Conservation (phyloP, 2,797 vertebrate genomes). For the Spea hammondii region DNA sequence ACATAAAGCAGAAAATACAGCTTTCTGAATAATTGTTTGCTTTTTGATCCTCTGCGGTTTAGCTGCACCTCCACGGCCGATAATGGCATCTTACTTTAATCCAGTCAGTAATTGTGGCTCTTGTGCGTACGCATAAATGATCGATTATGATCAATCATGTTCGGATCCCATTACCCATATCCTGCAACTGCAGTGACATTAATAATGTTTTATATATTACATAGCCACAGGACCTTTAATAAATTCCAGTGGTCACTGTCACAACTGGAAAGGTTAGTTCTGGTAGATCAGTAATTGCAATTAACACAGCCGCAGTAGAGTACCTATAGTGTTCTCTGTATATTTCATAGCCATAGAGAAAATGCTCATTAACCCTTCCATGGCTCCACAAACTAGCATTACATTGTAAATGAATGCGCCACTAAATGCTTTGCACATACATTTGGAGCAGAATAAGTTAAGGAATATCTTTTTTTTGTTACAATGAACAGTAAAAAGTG, state of each 20-base stretch:
- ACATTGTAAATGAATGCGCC: too few species aligned
- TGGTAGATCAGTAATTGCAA: neutral
- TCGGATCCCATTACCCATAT: neutral
- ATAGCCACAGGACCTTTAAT: neutral
- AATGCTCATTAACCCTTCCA: neutral
- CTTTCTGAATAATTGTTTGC: too few species aligned
- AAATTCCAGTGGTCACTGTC: slow-evolving; percentile 6
- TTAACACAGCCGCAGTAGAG: neutral
- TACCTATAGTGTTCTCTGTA: neutral
- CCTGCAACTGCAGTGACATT: neutral
- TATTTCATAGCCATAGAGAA: neutral
- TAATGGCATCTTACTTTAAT: neutral
- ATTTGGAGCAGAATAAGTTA: too few species aligned
- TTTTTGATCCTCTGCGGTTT: neutral
- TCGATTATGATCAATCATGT: neutral
- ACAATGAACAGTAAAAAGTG: too few species aligned
- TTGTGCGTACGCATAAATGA: neutral
- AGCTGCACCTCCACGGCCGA: neutral
- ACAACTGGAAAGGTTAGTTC: neutral
- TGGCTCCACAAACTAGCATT: neutral
- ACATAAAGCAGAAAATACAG: too few species aligned
- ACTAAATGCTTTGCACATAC: too few species aligned
- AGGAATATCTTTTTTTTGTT: too few species aligned
- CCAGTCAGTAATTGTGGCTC: neutral
- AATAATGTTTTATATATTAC: slow-evolving; percentile 8